A percentile compares a stretch with the other conserved stretches of the same genome.
Conservation (phyloP, 2,797 vertebrate genomes). For the Pteropus rufus region DNA sequence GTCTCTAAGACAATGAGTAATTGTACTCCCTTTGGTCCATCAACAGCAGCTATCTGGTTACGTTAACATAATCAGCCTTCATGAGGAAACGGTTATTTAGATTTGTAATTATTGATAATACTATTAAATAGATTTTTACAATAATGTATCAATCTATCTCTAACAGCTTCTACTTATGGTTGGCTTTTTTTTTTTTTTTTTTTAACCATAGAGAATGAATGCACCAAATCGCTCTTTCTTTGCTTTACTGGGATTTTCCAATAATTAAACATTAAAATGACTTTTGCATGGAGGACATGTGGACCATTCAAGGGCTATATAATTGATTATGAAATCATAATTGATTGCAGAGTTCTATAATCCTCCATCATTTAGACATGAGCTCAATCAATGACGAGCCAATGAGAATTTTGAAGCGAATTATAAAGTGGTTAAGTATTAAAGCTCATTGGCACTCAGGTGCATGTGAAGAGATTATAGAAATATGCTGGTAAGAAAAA, state of each 20-base stretch:
- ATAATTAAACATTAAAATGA: slow-evolving; percentile 39
- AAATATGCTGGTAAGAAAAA: neutral
- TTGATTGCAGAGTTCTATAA: slow-evolving; percentile 8
- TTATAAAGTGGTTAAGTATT: neutral
- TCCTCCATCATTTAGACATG: slow-evolving; percentile 20
- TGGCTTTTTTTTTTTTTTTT: neutral
- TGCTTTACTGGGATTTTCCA: neutral
- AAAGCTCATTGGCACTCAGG: neutral
- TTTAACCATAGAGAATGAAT: neutral
- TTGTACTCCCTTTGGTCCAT: neutral
- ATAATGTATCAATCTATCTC: neutral
- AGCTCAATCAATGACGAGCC: neutral
- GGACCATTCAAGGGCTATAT: neutral
- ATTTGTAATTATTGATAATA: slow-evolving; percentile 16
- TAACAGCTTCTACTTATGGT: neutral
- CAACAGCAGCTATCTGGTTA: neutral
- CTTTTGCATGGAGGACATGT: neutral
- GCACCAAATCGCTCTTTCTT: neutral
- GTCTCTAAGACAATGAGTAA: slow-evolving; percentile 1
- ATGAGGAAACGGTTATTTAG: neutral
- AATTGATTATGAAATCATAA: slow-evolving; percentile 36
- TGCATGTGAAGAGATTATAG: neutral
- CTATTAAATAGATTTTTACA: slow-evolving; percentile 35
- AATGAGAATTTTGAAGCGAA: neutral
- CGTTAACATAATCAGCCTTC: neutral